Evolutionary conservation across 2,888 invertebrate genomes (phyloP).

Genomic region (Teleiodes luculella): DNA sequence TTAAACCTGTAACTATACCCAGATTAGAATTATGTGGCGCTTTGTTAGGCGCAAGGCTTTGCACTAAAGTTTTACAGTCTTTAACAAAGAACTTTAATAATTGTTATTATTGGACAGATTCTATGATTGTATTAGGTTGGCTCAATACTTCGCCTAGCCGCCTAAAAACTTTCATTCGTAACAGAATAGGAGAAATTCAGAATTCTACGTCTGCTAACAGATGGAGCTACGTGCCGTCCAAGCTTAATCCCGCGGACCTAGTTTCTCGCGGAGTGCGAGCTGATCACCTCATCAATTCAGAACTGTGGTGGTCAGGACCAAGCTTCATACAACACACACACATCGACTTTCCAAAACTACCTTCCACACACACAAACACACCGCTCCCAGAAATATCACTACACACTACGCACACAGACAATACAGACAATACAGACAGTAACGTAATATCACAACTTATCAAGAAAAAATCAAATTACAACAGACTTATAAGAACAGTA

Average conservation of each 20-base stretch:
- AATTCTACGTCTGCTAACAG: conserved; percentile 20
- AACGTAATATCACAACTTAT: conserved; percentile 10
- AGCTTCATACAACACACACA: conserved; percentile 11
- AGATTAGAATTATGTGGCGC: too few species aligned
- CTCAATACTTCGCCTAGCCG: conserved; percentile 16
- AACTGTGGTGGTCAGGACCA: conserved; percentile 30
- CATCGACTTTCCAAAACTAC: conserved; percentile 3
- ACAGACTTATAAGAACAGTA: too few species aligned
- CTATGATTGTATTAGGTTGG: conserved; percentile 31
- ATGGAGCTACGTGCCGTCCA: conserved; percentile 30
- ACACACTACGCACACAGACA: conserved; percentile 9
- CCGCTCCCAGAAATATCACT: background rate
- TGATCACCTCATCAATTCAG: conserved; percentile 15
- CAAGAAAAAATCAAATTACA: conserved; percentile 8
- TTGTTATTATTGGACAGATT: conserved; percentile 32
- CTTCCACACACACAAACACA: background rate
- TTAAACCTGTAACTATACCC: too few species aligned
- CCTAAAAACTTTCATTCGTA: conserved; percentile 27
- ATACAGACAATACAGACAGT: too few species aligned
- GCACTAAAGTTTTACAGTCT: too few species aligned
- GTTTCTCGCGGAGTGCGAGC: conserved; percentile 27
- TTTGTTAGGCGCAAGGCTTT: too few species aligned
- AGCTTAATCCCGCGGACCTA: conserved; percentile 30
- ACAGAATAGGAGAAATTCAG: conserved; percentile 31
- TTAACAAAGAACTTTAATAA: too few species aligned